Conservation (phyloP, 2,888 invertebrate genomes). For the Poecilus cupreus region DNA sequence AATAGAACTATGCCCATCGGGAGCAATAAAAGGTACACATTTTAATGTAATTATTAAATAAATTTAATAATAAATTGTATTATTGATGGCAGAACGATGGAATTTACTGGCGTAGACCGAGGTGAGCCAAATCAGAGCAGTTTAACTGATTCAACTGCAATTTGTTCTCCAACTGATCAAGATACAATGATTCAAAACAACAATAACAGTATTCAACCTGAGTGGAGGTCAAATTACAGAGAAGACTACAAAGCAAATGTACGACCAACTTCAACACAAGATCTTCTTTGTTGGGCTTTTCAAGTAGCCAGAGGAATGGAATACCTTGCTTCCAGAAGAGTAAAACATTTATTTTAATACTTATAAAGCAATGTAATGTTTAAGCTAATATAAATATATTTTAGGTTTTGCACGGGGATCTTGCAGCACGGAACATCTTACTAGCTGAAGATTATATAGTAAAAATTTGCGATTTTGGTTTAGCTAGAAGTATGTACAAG, state of each 20-base stretch:
- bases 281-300: conserved; percentile 92
- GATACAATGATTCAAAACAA: conserved; percentile 48
- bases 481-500: conserved; percentile 93
- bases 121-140: conserved; percentile 39
- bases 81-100: conserved; percentile 15
- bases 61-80: neutral
- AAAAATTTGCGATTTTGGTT: conserved; percentile 97
- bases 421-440: conserved; percentile 93
- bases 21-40: conserved; percentile 75
- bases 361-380: too few species aligned
- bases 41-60: too few species aligned
- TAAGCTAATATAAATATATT: conserved; percentile 60
- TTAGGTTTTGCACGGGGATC: conserved; percentile 88
- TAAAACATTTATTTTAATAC: conserved; percentile 68
- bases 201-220: conserved; percentile 74
- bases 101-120: conserved; percentile 63
- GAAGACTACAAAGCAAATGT: conserved; percentile 84
- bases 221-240: conserved; percentile 86
- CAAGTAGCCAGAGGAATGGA: conserved; percentile 98
- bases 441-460: conserved; percentile 93
- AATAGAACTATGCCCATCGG: conserved; percentile 77
- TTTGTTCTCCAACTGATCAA: conserved; percentile 61
- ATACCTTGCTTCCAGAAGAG: conserved; percentile 91
- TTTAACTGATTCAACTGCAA: conserved; percentile 63
- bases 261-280: conserved; percentile 85